A percentile compares a stretch with the other conserved stretches of the same genome.
Conservation (phyloP, 2,797 vertebrate genomes). For the Hybognathus amarus region DNA sequence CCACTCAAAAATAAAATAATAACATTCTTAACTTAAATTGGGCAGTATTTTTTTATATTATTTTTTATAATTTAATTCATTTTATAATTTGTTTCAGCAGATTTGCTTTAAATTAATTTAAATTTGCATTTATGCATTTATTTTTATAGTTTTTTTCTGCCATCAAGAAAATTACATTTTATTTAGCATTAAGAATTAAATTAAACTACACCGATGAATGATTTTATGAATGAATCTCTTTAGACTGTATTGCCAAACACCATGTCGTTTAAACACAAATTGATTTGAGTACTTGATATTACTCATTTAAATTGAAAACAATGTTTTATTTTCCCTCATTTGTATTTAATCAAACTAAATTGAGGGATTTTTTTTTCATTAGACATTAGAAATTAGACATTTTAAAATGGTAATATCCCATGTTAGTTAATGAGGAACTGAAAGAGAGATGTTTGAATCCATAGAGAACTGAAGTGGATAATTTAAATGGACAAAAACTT, state of each 20-base stretch:
- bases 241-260: not conserved
- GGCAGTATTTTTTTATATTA: not conserved
- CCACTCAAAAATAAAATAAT: too few relatives aligned
- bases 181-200: not conserved
- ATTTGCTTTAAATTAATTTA: not conserved
- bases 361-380: too few relatives aligned
- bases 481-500: slow-evolving; percentile 71
- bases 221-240: not conserved
- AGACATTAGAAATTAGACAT: not conserved
- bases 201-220: not conserved
- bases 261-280: not conserved
- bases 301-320: not conserved
- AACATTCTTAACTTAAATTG: not conserved
- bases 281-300: not conserved
- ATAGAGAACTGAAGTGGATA: not conserved
- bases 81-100: not conserved
- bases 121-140: not conserved
- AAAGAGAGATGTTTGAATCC: slow-evolving; percentile 12
- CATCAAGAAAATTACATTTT: not conserved
- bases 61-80: not conserved
- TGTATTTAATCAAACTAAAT: not conserved
- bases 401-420: not conserved
- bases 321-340: not conserved
- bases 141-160: not conserved
- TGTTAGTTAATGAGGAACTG: not conserved